These are phyloP conservation scores for Peromyscus aztecus DNA, from an alignment of 2,797 vertebrate genomes.

Conservation along the genomic window DNA sequence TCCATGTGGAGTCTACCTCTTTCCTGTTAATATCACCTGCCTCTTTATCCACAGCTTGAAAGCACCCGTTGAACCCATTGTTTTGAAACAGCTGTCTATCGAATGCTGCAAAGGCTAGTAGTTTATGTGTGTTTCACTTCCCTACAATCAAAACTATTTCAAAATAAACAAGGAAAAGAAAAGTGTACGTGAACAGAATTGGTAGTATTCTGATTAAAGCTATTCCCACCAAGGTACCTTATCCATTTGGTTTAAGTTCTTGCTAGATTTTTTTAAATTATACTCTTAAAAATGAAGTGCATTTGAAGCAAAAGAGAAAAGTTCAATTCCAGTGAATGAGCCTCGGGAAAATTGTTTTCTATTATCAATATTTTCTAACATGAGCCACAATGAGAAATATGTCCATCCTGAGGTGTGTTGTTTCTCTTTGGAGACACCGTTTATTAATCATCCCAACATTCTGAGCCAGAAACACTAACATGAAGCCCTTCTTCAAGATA, in stretches of 20 bases:
- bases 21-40: background rate
- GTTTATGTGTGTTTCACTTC: constrained; percentile 59
- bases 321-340: constrained; percentile 39
- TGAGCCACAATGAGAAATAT: background rate
- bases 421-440: constrained; percentile 67
- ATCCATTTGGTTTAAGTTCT: constrained; percentile 62
- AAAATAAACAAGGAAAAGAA: constrained; percentile 66
- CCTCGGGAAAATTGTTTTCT: constrained; percentile 64
- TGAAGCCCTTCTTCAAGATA: background rate
- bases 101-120: background rate
- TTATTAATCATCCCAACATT: constrained; percentile 53
- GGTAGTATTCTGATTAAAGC: constrained; percentile 53
- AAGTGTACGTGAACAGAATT: constrained; percentile 61
- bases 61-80: constrained; percentile 19
- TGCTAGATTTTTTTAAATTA: constrained; percentile 36
- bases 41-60: constrained; percentile 26
- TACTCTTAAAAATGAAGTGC: constrained; percentile 56
- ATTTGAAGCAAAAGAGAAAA: constrained; percentile 46
- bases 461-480: background rate
- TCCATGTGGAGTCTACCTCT: background rate
- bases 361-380: constrained; percentile 69
- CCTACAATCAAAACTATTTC: constrained; percentile 63
- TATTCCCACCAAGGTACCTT: background rate
- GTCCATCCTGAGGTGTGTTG: background rate
- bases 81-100: constrained; percentile 45